Conservation (phyloP, 2,113 vertebrate genomes). For the Hippocampus mohnikei region DNA sequence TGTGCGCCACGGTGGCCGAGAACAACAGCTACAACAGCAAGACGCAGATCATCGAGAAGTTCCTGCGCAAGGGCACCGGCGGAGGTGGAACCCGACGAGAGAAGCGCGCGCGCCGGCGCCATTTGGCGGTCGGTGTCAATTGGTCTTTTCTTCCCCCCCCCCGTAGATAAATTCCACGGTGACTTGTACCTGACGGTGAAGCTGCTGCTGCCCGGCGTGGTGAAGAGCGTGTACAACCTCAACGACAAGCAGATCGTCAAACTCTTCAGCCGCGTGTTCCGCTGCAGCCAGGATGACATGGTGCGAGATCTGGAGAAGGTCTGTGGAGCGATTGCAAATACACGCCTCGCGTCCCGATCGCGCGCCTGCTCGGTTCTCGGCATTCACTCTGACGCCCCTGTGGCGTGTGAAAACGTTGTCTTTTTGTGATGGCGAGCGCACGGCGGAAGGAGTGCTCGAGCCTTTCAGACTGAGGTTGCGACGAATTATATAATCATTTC, state of each 20-base stretch:
- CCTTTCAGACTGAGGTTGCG: no score
- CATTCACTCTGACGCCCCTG: not conserved
- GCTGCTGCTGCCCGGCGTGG: constrained; percentile 88
- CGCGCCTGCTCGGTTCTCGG: not conserved
- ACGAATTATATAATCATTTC: no score
- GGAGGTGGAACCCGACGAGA: constrained; percentile 74
- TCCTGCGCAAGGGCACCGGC: constrained; percentile 82
- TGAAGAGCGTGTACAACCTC: constrained; percentile 97
- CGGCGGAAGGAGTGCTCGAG: no score
- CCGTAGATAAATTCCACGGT: constrained; percentile 88
- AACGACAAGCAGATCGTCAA: constrained; percentile 99
- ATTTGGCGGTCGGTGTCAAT: not conserved
- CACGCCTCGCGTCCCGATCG: not conserved
- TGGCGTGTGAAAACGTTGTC: no score
- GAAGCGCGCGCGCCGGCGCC: not conserved
- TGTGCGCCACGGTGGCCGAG: constrained; percentile 89
- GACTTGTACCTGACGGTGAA: constrained; percentile 93
- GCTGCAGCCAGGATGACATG: constrained; percentile 90
- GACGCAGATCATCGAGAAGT: constrained; percentile 93
- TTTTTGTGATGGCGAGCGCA: no score
- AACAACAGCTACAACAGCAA: constrained; percentile 91
- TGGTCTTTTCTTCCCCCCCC: not conserved
- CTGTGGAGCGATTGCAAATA: constrained; percentile 22
- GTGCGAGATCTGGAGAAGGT: constrained; percentile 93
- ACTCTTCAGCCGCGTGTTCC: constrained; percentile 92